These are phyloP conservation scores for Drosophila orena DNA, from an alignment of 1,140 invertebrate species.

Conservation along the genomic window DNA sequence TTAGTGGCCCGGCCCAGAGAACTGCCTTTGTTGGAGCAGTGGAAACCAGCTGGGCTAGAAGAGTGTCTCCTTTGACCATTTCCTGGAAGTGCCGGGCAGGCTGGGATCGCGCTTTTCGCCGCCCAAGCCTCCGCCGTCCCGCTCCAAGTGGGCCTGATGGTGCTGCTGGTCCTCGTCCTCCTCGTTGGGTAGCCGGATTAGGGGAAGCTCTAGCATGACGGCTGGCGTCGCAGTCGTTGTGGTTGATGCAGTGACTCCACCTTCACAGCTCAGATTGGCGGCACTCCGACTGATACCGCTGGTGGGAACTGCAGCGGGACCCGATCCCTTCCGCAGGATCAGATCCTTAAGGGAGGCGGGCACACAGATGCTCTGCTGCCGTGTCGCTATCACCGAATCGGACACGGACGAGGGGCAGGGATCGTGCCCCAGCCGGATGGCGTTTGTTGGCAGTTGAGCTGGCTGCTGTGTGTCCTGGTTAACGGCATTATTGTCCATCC, in stretches of 20 bases:
- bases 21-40: slow-evolving; percentile 56
- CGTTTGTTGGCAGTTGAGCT: slow-evolving; percentile 81
- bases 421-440: slow-evolving; percentile 68
- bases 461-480: slow-evolving; percentile 28
- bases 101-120: slow-evolving; percentile 72
- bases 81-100: slow-evolving; percentile 76
- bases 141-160: not conserved
- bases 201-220: slow-evolving; percentile 82
- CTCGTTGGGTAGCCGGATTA: slow-evolving; percentile 73
- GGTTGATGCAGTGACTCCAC: not conserved
- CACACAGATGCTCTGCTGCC: slow-evolving; percentile 77
- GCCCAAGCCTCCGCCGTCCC: not conserved
- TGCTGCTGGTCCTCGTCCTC: slow-evolving; percentile 29
- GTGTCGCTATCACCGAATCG: slow-evolving; percentile 72
- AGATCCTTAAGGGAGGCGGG: slow-evolving; percentile 76
- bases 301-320: slow-evolving; percentile 2
- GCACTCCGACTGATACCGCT: slow-evolving; percentile 61
- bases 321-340: slow-evolving; percentile 63
- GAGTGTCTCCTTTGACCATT: slow-evolving; percentile 85
- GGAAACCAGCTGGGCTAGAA: slow-evolving; percentile 82
- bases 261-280: slow-evolving; percentile 55
- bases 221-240: slow-evolving; percentile 54
- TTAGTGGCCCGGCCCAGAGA: slow-evolving; percentile 44
- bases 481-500: slow-evolving; percentile 63
- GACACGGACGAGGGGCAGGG: slow-evolving; percentile 77